Conservation (phyloP, 2,888 invertebrate species). For the Andrena hattorfiana region DNA sequence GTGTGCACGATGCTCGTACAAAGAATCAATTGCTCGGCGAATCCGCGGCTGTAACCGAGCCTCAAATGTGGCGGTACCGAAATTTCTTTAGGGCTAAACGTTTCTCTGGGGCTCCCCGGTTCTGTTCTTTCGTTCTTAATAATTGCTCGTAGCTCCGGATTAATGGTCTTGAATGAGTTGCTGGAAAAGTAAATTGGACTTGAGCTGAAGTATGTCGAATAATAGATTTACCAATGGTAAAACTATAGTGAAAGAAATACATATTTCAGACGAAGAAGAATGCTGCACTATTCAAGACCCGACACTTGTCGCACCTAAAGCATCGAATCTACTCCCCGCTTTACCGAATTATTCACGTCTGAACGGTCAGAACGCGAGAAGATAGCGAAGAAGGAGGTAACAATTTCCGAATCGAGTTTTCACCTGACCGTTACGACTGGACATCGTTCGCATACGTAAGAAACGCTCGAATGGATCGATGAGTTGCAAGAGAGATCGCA, state of each 20-base stretch:
- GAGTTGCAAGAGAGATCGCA: slow-evolving; percentile 57
- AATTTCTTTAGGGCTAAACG: no score
- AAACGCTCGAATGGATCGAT: slow-evolving; percentile 59
- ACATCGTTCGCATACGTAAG: slow-evolving; percentile 50
- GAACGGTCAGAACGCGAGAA: neutral
- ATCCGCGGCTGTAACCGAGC: neutral
- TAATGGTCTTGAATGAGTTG: no score
- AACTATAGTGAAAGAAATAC: no score
- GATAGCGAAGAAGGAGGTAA: slow-evolving; percentile 14
- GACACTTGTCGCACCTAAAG: no score
- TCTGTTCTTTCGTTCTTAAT: no score
- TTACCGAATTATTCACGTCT: slow-evolving; percentile 43
- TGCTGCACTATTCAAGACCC: no score
- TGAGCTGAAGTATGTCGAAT: no score
- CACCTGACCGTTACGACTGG: slow-evolving; percentile 26
- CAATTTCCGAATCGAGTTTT: slow-evolving; percentile 46
- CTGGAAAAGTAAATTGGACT: no score
- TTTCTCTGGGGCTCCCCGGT: neutral
- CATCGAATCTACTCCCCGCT: neutral
- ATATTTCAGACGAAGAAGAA: no score
- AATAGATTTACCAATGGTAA: no score
- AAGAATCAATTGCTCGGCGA: slow-evolving; percentile 13
- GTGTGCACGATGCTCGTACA: slow-evolving; percentile 14
- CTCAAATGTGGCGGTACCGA: no score
- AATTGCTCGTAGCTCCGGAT: no score